Conservation (phyloP, 2,113 vertebrate genomes). For the Tychaedon coryphoeus region DNA sequence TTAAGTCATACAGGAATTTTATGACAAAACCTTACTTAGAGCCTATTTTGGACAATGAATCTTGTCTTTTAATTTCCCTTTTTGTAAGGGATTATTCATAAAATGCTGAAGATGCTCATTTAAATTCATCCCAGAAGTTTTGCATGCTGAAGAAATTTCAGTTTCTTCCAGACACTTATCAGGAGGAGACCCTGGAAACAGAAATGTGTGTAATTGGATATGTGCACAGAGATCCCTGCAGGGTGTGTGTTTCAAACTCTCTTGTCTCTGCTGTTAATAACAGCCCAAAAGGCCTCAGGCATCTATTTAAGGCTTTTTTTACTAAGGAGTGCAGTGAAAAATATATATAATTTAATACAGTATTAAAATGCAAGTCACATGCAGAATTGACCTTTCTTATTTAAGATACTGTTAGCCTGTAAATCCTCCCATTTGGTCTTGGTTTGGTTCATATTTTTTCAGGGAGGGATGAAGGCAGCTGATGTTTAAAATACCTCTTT, state of each 20-base stretch:
- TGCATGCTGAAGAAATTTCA: neutral
- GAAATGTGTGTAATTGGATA: neutral
- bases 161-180: constrained; percentile 14
- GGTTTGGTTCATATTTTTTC: neutral
- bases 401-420: neutral
- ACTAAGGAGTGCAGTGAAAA: neutral
- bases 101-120: neutral
- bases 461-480: neutral
- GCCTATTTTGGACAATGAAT: neutral
- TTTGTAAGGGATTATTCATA: neutral
- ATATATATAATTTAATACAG: neutral
- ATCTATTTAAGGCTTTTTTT: constrained; percentile 15
- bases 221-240: neutral
- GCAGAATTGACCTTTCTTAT: neutral
- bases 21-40: neutral
- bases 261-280: constrained; percentile 14
- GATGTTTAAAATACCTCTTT: constrained; percentile 9
- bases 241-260: constrained; percentile 37
- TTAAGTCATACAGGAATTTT: neutral
- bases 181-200: constrained; percentile 17
- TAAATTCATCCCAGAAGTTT: neutral
- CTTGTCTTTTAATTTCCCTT: neutral
- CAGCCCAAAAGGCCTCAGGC: constrained; percentile 1
- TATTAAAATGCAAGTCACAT: neutral
- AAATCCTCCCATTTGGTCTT: neutral